Base-by-base conservation (phyloP, 2,888 invertebrate species). In the Caenorhabditis becei region DNA sequence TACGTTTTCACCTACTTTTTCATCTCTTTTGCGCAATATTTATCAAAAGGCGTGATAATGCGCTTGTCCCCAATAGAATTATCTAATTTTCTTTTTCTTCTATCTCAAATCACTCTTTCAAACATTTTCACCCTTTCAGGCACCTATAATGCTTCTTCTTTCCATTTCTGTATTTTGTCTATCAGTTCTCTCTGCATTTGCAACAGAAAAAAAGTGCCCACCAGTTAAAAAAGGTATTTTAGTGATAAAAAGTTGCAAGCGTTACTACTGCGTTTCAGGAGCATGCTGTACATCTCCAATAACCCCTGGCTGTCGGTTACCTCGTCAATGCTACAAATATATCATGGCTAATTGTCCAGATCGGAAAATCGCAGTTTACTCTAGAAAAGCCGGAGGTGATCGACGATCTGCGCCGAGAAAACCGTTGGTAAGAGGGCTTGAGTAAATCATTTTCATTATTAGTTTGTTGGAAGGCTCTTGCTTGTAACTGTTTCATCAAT, bases 331-430 rank as follows among this genome's bases (percentile, higher is more conserved):
- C 51, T 79, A 71, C 41, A 79, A 81, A 66, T 83, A 69, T 41
- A 80, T 86, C 1, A 77, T 72, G 59, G 59, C 65, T 14, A 66
- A 86, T 58, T 86, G 86, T 51, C 86, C 86, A 4, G 84, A 86
- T 24, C 53, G 84, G 10, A 82, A 74, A 67, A 63, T 65, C 41
- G 81, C 83, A 7, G 63, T 83, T 54, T 83, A 80, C 32, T 70
- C 80, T 1, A 63, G 75, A 20, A 85, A 83, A 71, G 47, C 77
- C 11, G 71, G 66, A 37, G 44, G 37, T 32, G 82, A 83, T 56
- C 44, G 72, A 35, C 61, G 85, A 44, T 49, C 75, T 11, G 58
- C 85, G 11, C 85, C 85, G 2, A 32, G 77, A 23, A 82, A 80
- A 54, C 75, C 67, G 18, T 47, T 79, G 47, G 84, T 83, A 49